Percentiles rank a stretch among this genome's conserved stretches.
Evolutionary conservation across 1,140 invertebrate species (phyloP).

Genomic region (Drosophila miranda): DNA sequence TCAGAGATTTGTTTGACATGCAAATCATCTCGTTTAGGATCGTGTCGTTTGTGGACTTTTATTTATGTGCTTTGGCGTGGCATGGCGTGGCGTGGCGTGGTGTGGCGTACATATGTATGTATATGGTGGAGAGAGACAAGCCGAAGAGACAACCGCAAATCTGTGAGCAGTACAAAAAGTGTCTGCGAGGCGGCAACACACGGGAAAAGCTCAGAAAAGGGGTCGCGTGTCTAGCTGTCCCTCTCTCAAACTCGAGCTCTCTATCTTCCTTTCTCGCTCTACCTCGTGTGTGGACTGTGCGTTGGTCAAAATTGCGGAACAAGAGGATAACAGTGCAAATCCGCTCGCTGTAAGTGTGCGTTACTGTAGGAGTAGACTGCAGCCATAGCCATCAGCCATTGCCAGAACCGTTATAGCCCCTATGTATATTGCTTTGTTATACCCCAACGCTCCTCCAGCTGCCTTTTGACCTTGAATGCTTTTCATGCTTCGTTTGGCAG

Average conservation of each 20-base stretch:
- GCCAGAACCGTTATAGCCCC: neutral
- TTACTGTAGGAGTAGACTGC: constrained; percentile 1
- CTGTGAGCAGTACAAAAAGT: constrained; percentile 49
- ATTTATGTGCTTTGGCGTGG: constrained; percentile 31
- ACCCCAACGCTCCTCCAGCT: neutral
- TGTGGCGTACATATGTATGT: no score
- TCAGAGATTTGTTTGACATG: constrained; percentile 39
- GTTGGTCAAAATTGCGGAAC: constrained; percentile 58
- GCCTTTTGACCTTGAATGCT: constrained; percentile 50
- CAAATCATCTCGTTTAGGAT: constrained; percentile 49
- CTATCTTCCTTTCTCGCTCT: neutral
- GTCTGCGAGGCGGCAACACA: constrained; percentile 27
- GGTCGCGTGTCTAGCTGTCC: constrained; percentile 16
- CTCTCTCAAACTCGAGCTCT: constrained; percentile 1
- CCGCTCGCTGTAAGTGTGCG: constrained; percentile 66
- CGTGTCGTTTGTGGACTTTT: constrained; percentile 38
- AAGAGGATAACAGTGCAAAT: constrained; percentile 49
- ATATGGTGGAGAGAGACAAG: neutral
- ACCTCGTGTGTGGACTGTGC: neutral
- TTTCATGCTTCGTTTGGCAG: constrained; percentile 67
- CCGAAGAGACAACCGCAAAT: constrained; percentile 20
- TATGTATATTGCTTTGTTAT: no score
- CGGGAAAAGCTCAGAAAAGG: constrained; percentile 2
- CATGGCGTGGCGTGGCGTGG: no score
- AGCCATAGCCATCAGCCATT: constrained; percentile 2